Percentiles rank a stretch among this genome's conserved stretches.
These are phyloP conservation scores for Echeneis naucrates DNA, from an alignment of 2,797 vertebrate species.

Conservation along the genomic window DNA sequence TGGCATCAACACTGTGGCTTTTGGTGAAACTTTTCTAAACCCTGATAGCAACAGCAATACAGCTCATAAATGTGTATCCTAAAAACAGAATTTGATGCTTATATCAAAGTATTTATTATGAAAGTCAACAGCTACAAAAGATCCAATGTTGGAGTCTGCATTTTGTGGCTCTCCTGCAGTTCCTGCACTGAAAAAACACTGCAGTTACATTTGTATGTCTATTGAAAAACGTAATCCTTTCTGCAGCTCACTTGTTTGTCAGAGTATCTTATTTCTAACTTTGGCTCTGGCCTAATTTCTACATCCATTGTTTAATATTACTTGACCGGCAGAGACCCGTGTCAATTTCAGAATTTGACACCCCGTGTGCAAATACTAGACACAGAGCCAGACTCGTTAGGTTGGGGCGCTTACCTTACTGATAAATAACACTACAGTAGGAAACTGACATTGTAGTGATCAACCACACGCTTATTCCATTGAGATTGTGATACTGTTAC, in stretches of 20 bases:
- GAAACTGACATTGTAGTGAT: constrained; percentile 23
- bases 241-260: constrained; percentile 18
- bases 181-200: background rate
- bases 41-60: background rate
- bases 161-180: background rate
- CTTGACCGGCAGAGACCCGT: constrained; percentile 44
- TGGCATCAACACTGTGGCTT: constrained; percentile 13
- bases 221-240: constrained; percentile 23
- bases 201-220: background rate
- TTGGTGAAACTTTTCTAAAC: constrained; percentile 4
- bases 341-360: constrained; percentile 64
- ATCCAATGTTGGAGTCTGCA: background rate
- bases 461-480: constrained; percentile 18
- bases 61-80: background rate
- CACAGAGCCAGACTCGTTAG: constrained; percentile 30
- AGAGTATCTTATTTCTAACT: constrained; percentile 46
- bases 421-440: constrained; percentile 32
- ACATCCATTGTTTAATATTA: constrained; percentile 60
- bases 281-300: constrained; percentile 53
- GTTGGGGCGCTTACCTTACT: background rate
- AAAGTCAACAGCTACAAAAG: background rate
- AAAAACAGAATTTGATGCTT: background rate
- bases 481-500: constrained; percentile 19
- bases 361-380: constrained; percentile 35
- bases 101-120: background rate